Evolutionary conservation across 2,797 vertebrate species (phyloP), one percentile per base, ranked within the genome.

Genomic region (Graptemys geographica): DNA sequence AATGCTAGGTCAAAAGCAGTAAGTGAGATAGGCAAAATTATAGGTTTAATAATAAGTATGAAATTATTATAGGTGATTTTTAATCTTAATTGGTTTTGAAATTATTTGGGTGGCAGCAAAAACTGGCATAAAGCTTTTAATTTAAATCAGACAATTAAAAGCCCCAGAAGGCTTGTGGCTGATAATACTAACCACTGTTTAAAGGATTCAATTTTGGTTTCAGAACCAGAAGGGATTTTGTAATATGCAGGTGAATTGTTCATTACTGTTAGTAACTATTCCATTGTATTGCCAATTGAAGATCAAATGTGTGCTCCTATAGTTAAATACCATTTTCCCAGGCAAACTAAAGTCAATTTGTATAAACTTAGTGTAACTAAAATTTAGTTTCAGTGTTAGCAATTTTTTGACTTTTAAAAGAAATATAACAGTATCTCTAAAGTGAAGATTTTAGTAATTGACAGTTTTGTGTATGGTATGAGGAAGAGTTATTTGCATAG

Each of bases 21-120:
- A 97, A 98, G 96, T 92, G 87, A 94, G 86, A 57, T 87, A 93
- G 82, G 87, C 53, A 97, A 97, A 98, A 95, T 93, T 96, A 90
- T 83, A 90, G 4, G 49, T 83, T 97, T 97, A 92, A 78, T 96
- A 97, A 91, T 93, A 96, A 97, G 89, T 88, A 96, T 93, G 56
- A 97, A 91, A 96, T 95, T 97, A 96, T 96, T 97, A 94, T 90
- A 88, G 92, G 56, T 97, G 97, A 98, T 97, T 97, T 97, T 97
- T 95, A 98, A 72, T 98, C 97, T 98, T 98, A 98, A 98, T 98
- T 97, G 95, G 84, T 97, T 98, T 98, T 96, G 85, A 97, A 98
- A 97, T 98, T 97, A 98, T 97, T 98, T 97, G 92, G 44, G 18
- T 95, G 47, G 88, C 90, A 97, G 97, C 92, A 97, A 98, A 98